Percentiles rank a stretch among this genome's conserved stretches.
phyloP scores from a whole-genome alignment of 2,113 vertebrate species.

The Silurus asotus region DNA sequence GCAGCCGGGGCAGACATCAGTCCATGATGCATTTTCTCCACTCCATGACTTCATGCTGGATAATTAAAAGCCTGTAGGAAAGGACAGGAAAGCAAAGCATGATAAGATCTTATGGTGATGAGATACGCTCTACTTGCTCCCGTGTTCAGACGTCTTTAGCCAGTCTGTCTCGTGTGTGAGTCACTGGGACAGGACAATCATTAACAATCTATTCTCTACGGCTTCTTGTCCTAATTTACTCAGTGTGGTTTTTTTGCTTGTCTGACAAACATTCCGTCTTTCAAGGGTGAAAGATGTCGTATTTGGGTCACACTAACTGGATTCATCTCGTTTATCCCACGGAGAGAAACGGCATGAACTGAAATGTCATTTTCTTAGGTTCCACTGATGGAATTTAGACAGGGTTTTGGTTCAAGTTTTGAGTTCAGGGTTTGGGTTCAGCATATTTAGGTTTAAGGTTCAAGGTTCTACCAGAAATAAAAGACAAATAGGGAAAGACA shows the following conservation, averaged over 20 bases:
- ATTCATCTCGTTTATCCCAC: constrained; percentile 48
- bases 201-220: constrained; percentile 13
- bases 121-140: constrained; percentile 43
- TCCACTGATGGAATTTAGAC: background rate
- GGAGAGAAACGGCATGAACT: background rate
- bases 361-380: background rate
- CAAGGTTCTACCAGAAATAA: too few species aligned
- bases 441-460: too few species aligned
- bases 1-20: background rate
- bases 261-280: constrained; percentile 44
- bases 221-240: constrained; percentile 20
- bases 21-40: constrained; percentile 70
- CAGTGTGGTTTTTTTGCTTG: background rate
- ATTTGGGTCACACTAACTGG: constrained; percentile 66
- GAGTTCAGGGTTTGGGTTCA: too few species aligned
- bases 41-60: constrained; percentile 47
- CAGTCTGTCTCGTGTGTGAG: constrained; percentile 32
- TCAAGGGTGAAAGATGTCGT: constrained; percentile 64
- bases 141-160: constrained; percentile 28
- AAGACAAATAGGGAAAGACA: too few species aligned
- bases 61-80: constrained; percentile 12
- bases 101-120: constrained; percentile 37
- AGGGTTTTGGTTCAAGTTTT: background rate
- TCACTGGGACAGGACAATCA: constrained; percentile 28
- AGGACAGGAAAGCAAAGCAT: constrained; percentile 46